Evolutionary conservation across 2,888 invertebrate species (phyloP).

Genomic region (Troides aeacus): DNA sequence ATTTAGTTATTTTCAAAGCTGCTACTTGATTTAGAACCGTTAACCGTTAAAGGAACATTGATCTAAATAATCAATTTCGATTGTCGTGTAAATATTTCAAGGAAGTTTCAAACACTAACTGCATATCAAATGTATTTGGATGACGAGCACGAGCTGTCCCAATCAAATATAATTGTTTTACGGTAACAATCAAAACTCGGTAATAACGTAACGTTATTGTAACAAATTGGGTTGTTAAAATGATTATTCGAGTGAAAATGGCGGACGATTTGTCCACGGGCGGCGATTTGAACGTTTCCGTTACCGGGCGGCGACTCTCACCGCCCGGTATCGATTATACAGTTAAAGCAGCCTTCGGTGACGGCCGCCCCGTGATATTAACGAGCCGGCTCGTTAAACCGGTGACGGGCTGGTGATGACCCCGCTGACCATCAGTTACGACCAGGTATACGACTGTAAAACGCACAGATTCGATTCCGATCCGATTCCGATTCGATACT

Average conservation of each 20-base stretch:
- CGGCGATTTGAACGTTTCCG: conserved; percentile 8
- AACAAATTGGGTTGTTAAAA: conserved; percentile 4
- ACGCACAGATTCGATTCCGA: no score
- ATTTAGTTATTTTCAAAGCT: no score
- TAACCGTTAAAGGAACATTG: no score
- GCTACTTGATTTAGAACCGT: no score
- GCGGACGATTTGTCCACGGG: conserved; percentile 2
- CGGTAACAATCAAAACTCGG: neutral
- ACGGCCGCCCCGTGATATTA: conserved; percentile 18
- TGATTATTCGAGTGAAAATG: conserved; percentile 5
- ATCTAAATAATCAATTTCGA: no score
- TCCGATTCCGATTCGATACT: no score
- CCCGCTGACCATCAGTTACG: neutral
- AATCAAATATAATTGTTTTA: neutral
- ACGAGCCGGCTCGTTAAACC: conserved; percentile 17
- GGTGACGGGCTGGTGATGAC: conserved; percentile 10
- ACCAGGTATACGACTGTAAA: neutral
- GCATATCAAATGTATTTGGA: no score
- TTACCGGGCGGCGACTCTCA: conserved; percentile 13
- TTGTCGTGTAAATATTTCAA: no score
- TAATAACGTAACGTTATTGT: neutral
- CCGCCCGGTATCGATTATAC: conserved; percentile 31
- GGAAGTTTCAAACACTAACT: no score
- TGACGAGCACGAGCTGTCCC: neutral
- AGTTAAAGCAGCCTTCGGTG: conserved; percentile 8